Conservation (phyloP, 1,140 invertebrate species). For the Notospermus geniculatus region DNA sequence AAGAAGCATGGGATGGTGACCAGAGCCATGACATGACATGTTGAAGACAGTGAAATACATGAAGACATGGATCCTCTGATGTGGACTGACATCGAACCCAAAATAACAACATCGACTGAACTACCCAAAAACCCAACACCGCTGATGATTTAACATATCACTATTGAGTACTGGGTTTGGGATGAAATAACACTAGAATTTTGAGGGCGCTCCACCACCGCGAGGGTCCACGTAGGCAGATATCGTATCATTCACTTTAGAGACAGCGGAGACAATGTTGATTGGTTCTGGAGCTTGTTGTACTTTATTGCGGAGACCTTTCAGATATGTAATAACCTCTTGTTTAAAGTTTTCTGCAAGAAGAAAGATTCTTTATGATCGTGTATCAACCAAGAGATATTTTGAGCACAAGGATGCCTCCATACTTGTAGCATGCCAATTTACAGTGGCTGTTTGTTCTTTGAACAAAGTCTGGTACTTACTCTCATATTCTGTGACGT, state of each 20-base stretch:
- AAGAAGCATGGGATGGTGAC: too few relatives aligned
- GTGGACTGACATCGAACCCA: too few relatives aligned
- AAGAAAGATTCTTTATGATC: background rate
- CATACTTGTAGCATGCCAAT: background rate
- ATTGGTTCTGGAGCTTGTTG: background rate
- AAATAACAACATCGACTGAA: too few relatives aligned
- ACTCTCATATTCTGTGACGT: conserved; percentile 1
- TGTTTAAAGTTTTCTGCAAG: background rate
- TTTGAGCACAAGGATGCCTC: background rate
- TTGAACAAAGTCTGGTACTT: too few relatives aligned
- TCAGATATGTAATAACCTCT: background rate
- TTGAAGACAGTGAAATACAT: too few relatives aligned
- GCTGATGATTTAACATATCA: too few relatives aligned
- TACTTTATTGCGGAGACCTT: background rate
- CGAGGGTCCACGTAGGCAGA: background rate
- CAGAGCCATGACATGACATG: too few relatives aligned
- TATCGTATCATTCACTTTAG: conserved; percentile 4
- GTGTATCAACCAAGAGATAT: background rate
- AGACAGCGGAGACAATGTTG: background rate
- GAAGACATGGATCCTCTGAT: too few relatives aligned
- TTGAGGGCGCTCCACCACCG: background rate
- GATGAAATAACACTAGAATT: background rate
- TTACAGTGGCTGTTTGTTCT: too few relatives aligned
- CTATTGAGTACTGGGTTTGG: too few relatives aligned
- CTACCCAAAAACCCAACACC: too few relatives aligned